Percentiles rank a stretch among this genome's conserved stretches.
Conservation (phyloP, 2,888 invertebrate genomes). For the Nematopogon swammerdamellus region DNA sequence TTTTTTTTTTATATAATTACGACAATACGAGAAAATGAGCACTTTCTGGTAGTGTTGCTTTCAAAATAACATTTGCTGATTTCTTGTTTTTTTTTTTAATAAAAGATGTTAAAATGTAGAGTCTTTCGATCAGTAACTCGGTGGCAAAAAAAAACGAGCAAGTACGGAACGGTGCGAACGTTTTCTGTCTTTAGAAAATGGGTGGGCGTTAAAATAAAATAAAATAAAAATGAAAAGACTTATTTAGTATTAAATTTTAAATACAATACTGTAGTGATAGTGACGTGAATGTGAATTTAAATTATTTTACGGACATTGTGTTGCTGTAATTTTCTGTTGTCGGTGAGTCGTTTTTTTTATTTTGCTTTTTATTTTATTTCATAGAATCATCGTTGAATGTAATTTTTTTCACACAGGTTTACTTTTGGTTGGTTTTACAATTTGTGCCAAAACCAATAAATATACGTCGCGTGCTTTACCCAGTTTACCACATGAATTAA, state of each 20-base stretch:
- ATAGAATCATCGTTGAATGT: slow-evolving; percentile 35
- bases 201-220: not conserved
- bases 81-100: too few species aligned
- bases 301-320: slow-evolving; percentile 1
- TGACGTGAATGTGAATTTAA: slow-evolving; percentile 40
- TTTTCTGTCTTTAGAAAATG: not conserved
- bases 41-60: too few species aligned
- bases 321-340: slow-evolving; percentile 5
- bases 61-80: too few species aligned
- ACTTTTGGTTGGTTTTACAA: slow-evolving; percentile 16
- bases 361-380: slow-evolving; percentile 19
- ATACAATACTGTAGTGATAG: slow-evolving; percentile 20
- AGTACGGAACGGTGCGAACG: not conserved
- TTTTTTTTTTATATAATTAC: too few species aligned
- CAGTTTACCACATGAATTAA: too few species aligned
- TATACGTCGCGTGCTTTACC: too few species aligned
- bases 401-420: slow-evolving; percentile 22
- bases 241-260: not conserved
- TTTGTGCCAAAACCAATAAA: too few species aligned
- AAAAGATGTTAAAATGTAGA: too few species aligned
- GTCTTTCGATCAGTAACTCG: too few species aligned
- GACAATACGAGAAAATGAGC: too few species aligned
- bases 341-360: slow-evolving; percentile 1
- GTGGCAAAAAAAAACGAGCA: too few species aligned
- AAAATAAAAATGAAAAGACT: not conserved